These are phyloP conservation scores for Hemicrepidius hirtus DNA, from an alignment of 2,888 invertebrate genomes.

Conservation along the genomic window DNA sequence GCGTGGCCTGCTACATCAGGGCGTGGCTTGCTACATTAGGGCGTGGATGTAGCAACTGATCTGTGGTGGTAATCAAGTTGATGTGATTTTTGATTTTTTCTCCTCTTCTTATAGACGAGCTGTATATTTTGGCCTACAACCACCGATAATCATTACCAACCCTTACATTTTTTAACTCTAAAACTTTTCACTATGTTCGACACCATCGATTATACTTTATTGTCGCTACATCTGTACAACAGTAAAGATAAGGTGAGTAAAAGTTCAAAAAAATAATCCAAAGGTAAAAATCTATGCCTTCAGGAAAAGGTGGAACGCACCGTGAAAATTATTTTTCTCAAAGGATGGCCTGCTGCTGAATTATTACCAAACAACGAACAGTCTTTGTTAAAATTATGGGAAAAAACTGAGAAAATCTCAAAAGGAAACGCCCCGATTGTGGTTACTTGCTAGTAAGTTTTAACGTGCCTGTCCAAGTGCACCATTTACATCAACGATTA, in stretches of 20 bases:
- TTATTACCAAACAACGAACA: constrained; percentile 57
- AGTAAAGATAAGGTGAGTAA: constrained; percentile 28
- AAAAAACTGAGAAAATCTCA: constrained; percentile 60
- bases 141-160: constrained; percentile 60
- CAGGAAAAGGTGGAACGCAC: constrained; percentile 31
- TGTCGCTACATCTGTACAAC: constrained; percentile 43
- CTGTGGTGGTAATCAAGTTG: no score
- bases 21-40: no score
- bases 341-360: constrained; percentile 60
- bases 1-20: no score
- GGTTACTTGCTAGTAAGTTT: constrained; percentile 66
- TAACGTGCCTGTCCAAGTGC: no score
- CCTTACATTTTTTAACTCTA: constrained; percentile 61
- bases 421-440: constrained; percentile 61
- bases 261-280: not conserved
- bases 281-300: not conserved
- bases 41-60: no score
- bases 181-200: constrained; percentile 51
- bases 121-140: constrained; percentile 60
- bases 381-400: constrained; percentile 63
- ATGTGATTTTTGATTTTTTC: no score
- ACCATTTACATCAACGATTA: no score
- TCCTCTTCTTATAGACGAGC: constrained; percentile 60
- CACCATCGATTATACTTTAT: constrained; percentile 33
- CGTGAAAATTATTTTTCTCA: constrained; percentile 41